A percentile compares a stretch with the other conserved stretches of the same genome.
These are phyloP conservation scores for Glossophaga mutica DNA, from an alignment of 2,797 vertebrate genomes.

Conservation along the genomic window DNA sequence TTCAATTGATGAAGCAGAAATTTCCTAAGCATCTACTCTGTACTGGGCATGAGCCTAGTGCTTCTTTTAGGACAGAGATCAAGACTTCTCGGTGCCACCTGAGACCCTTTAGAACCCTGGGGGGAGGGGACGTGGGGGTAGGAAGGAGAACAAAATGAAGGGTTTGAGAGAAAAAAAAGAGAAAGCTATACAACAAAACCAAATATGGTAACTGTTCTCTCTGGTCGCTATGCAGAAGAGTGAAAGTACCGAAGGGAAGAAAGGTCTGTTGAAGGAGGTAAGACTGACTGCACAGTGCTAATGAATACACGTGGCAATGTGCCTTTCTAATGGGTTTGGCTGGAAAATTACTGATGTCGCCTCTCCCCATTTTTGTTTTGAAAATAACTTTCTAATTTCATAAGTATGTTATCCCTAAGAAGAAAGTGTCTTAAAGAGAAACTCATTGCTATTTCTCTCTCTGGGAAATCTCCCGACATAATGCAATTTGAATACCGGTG, in stretches of 20 bases:
- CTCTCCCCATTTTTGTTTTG: neutral
- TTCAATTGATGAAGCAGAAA: neutral
- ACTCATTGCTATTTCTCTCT: neutral
- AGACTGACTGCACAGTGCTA: neutral
- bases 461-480: neutral
- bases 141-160: neutral
- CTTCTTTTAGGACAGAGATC: neutral
- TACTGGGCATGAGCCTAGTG: neutral
- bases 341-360: neutral
- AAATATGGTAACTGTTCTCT: neutral
- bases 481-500: neutral
- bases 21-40: neutral
- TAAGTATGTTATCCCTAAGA: neutral
- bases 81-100: neutral
- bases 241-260: neutral
- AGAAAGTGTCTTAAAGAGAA: neutral
- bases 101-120: neutral
- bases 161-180: neutral
- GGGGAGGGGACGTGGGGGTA: accelerated
- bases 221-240: neutral
- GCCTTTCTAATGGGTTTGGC: neutral
- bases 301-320: neutral
- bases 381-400: neutral
- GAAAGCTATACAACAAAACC: neutral
- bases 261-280: neutral